phyloP scores from a whole-genome alignment of 2,888 invertebrate species.

The Cheilosia vulpina region DNA sequence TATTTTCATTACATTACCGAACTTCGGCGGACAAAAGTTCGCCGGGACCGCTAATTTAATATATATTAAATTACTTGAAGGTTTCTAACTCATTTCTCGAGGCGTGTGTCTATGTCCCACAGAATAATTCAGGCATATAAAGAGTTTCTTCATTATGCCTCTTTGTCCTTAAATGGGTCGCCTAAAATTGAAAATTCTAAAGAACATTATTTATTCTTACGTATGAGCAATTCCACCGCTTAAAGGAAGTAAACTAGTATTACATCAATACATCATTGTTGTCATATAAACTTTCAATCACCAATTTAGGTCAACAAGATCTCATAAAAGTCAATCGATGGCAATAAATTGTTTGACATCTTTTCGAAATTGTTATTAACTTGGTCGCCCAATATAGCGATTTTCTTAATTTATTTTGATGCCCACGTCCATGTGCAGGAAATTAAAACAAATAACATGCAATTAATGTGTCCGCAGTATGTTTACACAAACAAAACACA shows the following conservation, averaged over 20 bases:
- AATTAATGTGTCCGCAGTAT: slow-evolving; percentile 57
- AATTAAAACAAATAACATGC: slow-evolving; percentile 65
- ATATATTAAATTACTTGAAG: too few species aligned
- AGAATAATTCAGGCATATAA: too few species aligned
- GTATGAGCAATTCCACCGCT: too few species aligned
- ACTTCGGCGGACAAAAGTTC: too few species aligned
- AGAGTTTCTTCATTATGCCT: too few species aligned
- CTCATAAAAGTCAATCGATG: slow-evolving; percentile 9
- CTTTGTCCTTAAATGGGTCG: too few species aligned
- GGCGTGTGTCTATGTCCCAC: too few species aligned
- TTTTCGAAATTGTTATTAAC: slow-evolving; percentile 38
- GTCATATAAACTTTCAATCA: background rate
- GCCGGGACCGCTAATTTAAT: too few species aligned
- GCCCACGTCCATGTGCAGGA: slow-evolving; percentile 69
- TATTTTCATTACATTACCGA: too few species aligned
- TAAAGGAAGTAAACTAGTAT: background rate
- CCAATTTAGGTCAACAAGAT: slow-evolving; percentile 55
- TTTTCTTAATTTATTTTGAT: slow-evolving; percentile 56
- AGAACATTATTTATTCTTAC: too few species aligned
- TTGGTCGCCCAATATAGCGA: slow-evolving; percentile 51
- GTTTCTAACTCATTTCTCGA: too few species aligned
- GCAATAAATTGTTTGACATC: slow-evolving; percentile 32
- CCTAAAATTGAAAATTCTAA: too few species aligned
- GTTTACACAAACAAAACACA: slow-evolving; percentile 33
- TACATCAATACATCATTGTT: background rate